Evolutionary conservation across 2,888 invertebrate genomes (phyloP), one percentile per base, ranked within the genome.

Genomic region (Agriopis leucophaearia): DNA sequence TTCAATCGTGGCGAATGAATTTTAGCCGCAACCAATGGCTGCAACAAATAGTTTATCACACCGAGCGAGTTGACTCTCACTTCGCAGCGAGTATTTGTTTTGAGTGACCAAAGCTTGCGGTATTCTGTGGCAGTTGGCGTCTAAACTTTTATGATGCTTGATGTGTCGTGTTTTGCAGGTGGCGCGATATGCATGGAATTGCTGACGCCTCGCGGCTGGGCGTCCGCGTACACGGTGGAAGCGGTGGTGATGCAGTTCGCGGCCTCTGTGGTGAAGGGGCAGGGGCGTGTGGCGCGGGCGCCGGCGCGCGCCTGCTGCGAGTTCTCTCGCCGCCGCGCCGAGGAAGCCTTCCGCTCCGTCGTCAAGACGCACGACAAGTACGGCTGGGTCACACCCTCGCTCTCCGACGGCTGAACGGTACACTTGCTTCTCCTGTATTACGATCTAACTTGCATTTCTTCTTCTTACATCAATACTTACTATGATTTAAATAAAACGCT

Each of bases 311-410:
- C 96, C 76, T 95, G 96, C 82, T 96, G 97, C 83, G 97, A 97
- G 86, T 97, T 97, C 88, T 97, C 95, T 77, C 94, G 91, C 74
- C 95, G 97, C 74, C 96, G 97, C 61, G 98, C 98, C n/a, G 98
- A 98, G 86, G 97, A 97, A 82, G 97, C 98, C 38, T 98, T 98
- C 90, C 95, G 97, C 77, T 97, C 97, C 66, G 94, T 98, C 75
- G 97, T 98, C 67, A 97, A 97, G 89, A 98, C 97, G 9, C 98
- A 98, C 85, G 97, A 98, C 84, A 98, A 98, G 85, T 98, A 97
- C 85, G 98, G 98, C 62, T 98, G 98, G 98, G 97, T 98, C 57
- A 98, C 98, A 36, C 97, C 97, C 36, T 96, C 97, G 15, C 94
- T 97, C 71, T 96, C 97, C 54, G 98, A 98, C 88, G 98, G 98